Evolutionary conservation across 2,113 vertebrate species (phyloP).

Genomic region (Apus apus): DNA sequence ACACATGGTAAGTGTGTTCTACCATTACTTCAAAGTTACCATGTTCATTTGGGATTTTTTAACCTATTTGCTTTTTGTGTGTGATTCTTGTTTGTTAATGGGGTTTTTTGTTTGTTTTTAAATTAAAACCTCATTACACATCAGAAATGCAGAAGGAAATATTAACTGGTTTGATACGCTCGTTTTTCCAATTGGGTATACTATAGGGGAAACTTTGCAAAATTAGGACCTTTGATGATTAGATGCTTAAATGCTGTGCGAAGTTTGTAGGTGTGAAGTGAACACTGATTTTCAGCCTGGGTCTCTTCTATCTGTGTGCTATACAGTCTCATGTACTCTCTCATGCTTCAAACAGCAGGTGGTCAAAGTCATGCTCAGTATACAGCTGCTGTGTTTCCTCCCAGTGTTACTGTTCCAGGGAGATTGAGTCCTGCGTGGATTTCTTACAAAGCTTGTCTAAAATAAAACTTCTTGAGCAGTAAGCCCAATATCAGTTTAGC

Average conservation of each 20-base stretch:
- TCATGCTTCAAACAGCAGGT: neutral
- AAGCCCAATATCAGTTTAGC: neutral
- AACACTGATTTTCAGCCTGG: neutral
- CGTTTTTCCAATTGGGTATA: neutral
- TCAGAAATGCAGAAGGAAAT: neutral
- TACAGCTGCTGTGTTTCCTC: neutral
- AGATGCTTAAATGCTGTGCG: neutral
- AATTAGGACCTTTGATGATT: neutral
- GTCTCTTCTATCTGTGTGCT: neutral
- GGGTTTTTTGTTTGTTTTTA: neutral
- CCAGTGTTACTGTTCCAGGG: neutral
- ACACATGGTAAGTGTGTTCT: conserved; percentile 83
- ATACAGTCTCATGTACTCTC: neutral
- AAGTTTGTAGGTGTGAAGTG: neutral
- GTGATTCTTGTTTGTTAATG: neutral
- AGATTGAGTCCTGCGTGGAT: neutral
- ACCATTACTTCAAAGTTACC: neutral
- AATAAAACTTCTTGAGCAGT: neutral
- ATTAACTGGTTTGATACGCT: neutral
- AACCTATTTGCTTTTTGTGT: neutral
- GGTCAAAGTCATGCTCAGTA: neutral
- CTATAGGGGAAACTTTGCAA: neutral
- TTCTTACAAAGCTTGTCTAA: neutral
- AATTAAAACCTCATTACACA: neutral
- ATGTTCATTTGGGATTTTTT: neutral